phyloP scores from a whole-genome alignment of 2,888 invertebrate species.

The Oasisia sp. region DNA sequence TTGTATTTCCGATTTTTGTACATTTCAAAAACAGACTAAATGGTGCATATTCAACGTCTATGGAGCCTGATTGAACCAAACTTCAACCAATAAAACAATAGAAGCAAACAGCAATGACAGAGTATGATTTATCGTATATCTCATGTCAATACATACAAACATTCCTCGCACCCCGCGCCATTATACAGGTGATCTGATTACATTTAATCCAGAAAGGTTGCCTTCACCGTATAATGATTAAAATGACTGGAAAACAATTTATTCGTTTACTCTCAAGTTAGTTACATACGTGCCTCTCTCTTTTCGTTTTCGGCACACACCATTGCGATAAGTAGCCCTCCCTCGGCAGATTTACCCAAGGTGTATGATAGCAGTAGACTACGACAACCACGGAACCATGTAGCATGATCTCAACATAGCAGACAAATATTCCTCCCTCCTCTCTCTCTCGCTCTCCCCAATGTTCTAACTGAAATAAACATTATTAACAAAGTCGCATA shows the following conservation, averaged over 20 bases:
- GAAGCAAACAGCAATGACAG: background rate
- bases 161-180: too few relatives aligned
- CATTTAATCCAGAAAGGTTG: background rate
- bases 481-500: background rate
- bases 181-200: background rate
- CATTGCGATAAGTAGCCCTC: background rate
- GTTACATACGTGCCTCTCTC: background rate
- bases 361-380: background rate
- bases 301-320: background rate
- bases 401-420: background rate
- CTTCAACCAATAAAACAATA: background rate
- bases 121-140: conserved; percentile 7
- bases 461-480: background rate
- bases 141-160: too few relatives aligned
- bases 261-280: background rate
- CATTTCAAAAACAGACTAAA: background rate
- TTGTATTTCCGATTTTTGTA: background rate
- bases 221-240: background rate
- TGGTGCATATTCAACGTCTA: background rate
- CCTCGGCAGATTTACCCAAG: background rate
- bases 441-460: background rate
- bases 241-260: background rate
- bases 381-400: background rate
- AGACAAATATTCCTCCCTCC: background rate
- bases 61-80: background rate